Percentiles rank a stretch among this genome's conserved stretches.
These are phyloP conservation scores for silkworm (Bombyx mori) DNA, from an alignment of 1,140 invertebrate species.

Conservation along the genomic window DNA sequence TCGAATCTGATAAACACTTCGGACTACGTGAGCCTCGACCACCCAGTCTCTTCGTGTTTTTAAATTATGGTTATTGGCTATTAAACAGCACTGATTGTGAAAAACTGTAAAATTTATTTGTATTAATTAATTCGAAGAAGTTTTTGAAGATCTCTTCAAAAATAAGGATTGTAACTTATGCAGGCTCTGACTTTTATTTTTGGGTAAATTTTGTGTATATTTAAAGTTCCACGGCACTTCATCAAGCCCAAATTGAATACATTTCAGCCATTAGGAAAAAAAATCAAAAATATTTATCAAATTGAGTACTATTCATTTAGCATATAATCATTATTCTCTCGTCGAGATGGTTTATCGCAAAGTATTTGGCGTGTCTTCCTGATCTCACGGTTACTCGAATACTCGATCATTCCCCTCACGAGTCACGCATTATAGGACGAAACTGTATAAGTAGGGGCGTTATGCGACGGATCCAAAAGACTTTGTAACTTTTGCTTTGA, in stretches of 20 bases:
- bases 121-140: too few relatives aligned
- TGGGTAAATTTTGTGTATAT: not conserved
- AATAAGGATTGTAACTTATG: not conserved
- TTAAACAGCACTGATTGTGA: too few relatives aligned
- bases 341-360: not conserved
- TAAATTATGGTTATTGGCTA: too few relatives aligned
- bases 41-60: too few relatives aligned
- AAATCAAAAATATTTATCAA: not conserved
- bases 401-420: conserved; percentile 27
- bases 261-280: not conserved
- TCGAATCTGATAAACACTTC: too few relatives aligned
- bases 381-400: conserved; percentile 10
- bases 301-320: too few relatives aligned
- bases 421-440: conserved; percentile 24
- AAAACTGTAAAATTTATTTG: too few relatives aligned
- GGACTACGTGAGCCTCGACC: too few relatives aligned
- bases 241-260: not conserved
- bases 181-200: not conserved
- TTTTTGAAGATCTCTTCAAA: not conserved
- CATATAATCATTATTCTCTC: not conserved
- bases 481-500: conserved; percentile 23
- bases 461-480: conserved; percentile 14
- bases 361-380: not conserved
- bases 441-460: conserved; percentile 20
- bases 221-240: not conserved